Percentiles rank a stretch among this genome's conserved stretches.
phyloP scores from a whole-genome alignment of 2,113 vertebrate species.

The Sardina pilchardus region DNA sequence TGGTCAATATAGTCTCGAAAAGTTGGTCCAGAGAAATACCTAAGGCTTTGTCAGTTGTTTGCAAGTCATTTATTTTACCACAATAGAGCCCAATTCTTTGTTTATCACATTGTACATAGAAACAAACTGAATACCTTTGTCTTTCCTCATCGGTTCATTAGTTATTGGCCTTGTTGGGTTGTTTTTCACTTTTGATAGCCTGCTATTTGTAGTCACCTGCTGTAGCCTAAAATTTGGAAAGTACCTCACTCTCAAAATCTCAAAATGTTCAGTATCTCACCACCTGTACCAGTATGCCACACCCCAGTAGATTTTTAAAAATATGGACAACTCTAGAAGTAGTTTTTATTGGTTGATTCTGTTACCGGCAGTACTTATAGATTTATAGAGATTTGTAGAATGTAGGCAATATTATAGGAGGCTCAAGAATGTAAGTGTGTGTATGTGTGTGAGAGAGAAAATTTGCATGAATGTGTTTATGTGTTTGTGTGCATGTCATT shows the following conservation, averaged over 20 bases:
- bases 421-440: constrained; percentile 37
- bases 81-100: constrained; percentile 15
- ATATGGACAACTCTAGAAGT: not conserved
- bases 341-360: not conserved
- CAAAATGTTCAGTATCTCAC: not conserved
- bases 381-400: not conserved
- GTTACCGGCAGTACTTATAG: not conserved
- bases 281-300: not conserved
- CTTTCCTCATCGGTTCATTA: not conserved
- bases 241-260: not conserved
- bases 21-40: not conserved
- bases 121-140: not conserved
- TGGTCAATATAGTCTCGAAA: constrained; percentile 26
- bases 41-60: not conserved
- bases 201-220: not conserved
- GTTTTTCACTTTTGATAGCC: not conserved
- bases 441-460: constrained; percentile 34
- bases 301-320: not conserved
- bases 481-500: not conserved
- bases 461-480: constrained; percentile 11
- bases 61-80: not conserved
- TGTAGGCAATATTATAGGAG: constrained; percentile 46
- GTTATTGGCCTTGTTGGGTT: not conserved
- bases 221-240: not conserved
- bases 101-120: constrained; percentile 62